phyloP scores from a whole-genome alignment of 2,113 vertebrate species.

The Holacanthus passer region DNA sequence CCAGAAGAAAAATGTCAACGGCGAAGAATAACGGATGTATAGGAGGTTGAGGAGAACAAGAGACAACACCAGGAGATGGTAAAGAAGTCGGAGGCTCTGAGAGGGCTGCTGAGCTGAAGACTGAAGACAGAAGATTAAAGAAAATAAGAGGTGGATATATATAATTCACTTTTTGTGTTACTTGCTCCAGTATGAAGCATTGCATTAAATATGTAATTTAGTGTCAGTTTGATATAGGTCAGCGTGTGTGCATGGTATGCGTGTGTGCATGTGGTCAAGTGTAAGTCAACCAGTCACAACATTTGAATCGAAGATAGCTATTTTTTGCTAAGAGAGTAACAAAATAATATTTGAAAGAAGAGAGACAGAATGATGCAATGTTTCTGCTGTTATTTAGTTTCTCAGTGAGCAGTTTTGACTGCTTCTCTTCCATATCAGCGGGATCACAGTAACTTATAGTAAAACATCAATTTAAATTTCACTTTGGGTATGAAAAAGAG shows the following conservation, averaged over 20 bases:
- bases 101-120: constrained; percentile 66
- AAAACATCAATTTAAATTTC: constrained; percentile 45
- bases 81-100: constrained; percentile 48
- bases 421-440: constrained; percentile 47
- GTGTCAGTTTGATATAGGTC: constrained; percentile 34
- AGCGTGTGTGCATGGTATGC: constrained; percentile 60
- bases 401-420: constrained; percentile 58
- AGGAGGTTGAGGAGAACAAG: constrained; percentile 8
- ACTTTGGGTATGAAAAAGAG: constrained; percentile 32
- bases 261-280: constrained; percentile 56
- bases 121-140: constrained; percentile 80
- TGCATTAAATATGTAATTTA: constrained; percentile 54
- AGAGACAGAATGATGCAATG: constrained; percentile 40
- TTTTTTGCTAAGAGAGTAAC: constrained; percentile 56
- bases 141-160: constrained; percentile 86
- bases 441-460: constrained; percentile 37
- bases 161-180: constrained; percentile 78
- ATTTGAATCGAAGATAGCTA: constrained; percentile 28
- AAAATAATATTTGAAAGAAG: too few relatives aligned
- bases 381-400: constrained; percentile 56
- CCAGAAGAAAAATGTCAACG: constrained; percentile 15
- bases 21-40: constrained; percentile 2
- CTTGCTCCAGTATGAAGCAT: constrained; percentile 61
- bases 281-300: constrained; percentile 19
- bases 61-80: constrained; percentile 33